phyloP scores from a whole-genome alignment of 2,113 vertebrate species.

The Eubucco bourcierii region DNA sequence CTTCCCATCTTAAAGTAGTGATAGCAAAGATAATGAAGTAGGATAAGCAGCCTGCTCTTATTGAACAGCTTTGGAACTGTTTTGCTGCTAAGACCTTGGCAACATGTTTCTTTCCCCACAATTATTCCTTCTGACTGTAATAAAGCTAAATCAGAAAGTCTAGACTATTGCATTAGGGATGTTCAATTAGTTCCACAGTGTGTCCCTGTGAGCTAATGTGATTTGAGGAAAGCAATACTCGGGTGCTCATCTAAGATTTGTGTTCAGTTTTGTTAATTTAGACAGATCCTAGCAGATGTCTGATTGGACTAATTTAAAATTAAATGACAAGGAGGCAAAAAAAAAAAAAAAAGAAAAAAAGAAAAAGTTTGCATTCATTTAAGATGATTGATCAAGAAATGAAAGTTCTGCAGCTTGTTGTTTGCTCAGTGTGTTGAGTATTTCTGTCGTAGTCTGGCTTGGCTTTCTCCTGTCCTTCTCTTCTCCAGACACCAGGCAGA shows the following conservation, averaged over 20 bases:
- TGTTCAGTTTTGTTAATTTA: neutral
- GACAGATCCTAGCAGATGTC: slow-evolving; percentile 38
- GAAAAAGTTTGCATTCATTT: neutral
- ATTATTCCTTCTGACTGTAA: slow-evolving; percentile 30
- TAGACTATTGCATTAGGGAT: neutral
- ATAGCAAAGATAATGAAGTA: slow-evolving; percentile 10
- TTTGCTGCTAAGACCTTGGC: neutral
- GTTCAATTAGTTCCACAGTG: slow-evolving; percentile 10
- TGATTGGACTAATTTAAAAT: slow-evolving; percentile 52
- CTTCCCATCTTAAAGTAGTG: neutral
- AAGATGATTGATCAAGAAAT: neutral
- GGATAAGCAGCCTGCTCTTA: slow-evolving; percentile 20
- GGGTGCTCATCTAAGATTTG: neutral
- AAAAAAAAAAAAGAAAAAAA: neutral
- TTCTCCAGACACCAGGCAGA: neutral
- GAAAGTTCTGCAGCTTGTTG: neutral
- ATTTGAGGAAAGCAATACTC: neutral
- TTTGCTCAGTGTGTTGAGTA: neutral
- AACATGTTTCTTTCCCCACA: neutral
- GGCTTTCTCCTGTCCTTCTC: neutral
- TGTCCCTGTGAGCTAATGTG: neutral
- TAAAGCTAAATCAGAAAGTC: slow-evolving; percentile 26
- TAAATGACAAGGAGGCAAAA: neutral
- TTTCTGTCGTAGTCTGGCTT: neutral
- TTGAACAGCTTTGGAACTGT: neutral